phyloP scores from a whole-genome alignment of 2,113 vertebrate species.

The Myodes glareolus region DNA sequence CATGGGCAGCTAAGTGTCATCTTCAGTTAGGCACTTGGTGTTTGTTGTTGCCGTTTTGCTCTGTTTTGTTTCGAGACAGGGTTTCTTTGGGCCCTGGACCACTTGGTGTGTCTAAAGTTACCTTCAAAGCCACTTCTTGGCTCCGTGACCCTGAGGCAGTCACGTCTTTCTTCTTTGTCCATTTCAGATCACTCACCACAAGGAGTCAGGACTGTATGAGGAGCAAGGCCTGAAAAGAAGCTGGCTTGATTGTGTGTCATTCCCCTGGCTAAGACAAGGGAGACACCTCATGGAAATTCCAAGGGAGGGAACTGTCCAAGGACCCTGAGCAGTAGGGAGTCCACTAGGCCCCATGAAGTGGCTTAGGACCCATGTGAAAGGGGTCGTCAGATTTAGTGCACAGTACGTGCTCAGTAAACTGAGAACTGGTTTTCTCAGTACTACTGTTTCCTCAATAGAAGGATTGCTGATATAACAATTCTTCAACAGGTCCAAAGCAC shows the following conservation, averaged over 20 bases:
- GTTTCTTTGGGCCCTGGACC: background rate
- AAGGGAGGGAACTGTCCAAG: background rate
- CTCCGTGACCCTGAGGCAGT: background rate
- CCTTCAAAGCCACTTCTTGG: background rate
- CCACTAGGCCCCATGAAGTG: background rate
- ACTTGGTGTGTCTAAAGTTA: background rate
- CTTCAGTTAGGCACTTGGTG: background rate
- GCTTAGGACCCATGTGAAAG: accelerated
- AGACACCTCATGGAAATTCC: background rate
- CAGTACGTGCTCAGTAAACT: background rate
- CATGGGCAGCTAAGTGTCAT: background rate
- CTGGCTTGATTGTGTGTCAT: background rate
- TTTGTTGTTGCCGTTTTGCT: background rate
- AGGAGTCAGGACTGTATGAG: background rate
- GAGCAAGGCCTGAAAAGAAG: background rate
- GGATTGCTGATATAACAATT: background rate
- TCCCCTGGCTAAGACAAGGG: background rate
- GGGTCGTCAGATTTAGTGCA: background rate
- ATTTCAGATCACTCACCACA: background rate
- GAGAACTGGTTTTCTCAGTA: background rate
- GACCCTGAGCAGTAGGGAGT: background rate
- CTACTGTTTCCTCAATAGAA: background rate
- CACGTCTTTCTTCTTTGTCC: background rate
- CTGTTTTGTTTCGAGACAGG: background rate
- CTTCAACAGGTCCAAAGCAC: background rate